A percentile compares a stretch with the other conserved stretches of the same genome.
These are phyloP conservation scores for Epizoanthus ramosus DNA, from an alignment of 92 coral and sea anemone genomes.

Conservation along the genomic window DNA sequence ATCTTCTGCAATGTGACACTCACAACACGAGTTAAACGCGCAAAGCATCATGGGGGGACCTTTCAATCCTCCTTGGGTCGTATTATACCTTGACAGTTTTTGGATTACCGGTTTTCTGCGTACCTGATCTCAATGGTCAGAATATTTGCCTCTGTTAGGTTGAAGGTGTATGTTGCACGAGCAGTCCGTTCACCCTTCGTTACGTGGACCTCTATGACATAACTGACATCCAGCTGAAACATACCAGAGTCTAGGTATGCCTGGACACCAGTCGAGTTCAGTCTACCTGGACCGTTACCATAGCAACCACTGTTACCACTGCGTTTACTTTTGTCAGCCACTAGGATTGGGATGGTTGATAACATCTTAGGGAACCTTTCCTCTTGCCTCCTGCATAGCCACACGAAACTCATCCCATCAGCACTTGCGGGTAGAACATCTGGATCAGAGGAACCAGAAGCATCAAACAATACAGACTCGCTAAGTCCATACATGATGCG, in stretches of 20 bases:
- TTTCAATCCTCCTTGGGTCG: too few relatives aligned
- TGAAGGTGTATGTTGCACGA: slow-evolving; percentile 13
- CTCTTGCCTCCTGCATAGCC: slow-evolving; percentile 22
- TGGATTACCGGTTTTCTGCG: too few relatives aligned
- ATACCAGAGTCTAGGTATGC: neutral
- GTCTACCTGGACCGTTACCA: slow-evolving; percentile 35
- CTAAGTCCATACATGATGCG: slow-evolving; percentile 11
- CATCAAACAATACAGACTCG: slow-evolving; percentile 20
- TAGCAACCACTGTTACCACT: slow-evolving; percentile 31
- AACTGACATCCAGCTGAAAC: slow-evolving; percentile 13
- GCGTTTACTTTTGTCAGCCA: neutral
- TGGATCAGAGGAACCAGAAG: slow-evolving; percentile 29
- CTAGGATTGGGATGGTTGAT: neutral
- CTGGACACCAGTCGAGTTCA: slow-evolving; percentile 9
- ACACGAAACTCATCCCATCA: slow-evolving; percentile 23
- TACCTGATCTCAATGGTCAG: slow-evolving; percentile 15
- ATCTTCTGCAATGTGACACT: too few relatives aligned
- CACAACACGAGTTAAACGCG: too few relatives aligned
- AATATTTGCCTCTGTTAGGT: neutral
- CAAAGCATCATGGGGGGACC: too few relatives aligned
- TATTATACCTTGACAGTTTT: too few relatives aligned
- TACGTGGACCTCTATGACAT: slow-evolving; percentile 26
- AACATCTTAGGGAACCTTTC: neutral
- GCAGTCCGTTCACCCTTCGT: slow-evolving; percentile 7
- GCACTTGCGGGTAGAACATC: slow-evolving; percentile 23